Percentiles rank a stretch among this genome's conserved stretches.
These are phyloP conservation scores for Sebastes oblongus DNA, from an alignment of 2,797 vertebrate genomes.

Conservation along the genomic window DNA sequence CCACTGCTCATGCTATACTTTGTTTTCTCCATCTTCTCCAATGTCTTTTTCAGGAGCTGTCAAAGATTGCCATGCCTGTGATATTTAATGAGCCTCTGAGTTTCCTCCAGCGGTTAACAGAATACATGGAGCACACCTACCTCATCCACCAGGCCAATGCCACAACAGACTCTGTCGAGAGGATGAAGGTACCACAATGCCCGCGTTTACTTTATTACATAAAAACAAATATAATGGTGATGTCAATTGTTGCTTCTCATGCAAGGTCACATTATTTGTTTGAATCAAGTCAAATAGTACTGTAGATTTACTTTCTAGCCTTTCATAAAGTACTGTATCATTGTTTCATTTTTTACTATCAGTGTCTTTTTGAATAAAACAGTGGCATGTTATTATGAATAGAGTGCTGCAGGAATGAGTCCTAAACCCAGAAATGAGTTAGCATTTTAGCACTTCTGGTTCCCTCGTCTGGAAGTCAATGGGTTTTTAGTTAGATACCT, in stretches of 20 bases:
- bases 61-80: constrained; percentile 99
- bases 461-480: too few species aligned
- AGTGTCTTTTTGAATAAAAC: not conserved
- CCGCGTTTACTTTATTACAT: not conserved
- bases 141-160: constrained; percentile 96
- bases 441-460: too few species aligned
- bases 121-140: constrained; percentile 99
- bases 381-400: not conserved
- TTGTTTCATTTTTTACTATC: not conserved
- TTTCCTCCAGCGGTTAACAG: constrained; percentile 94
- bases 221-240: not conserved
- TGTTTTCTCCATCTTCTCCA: not conserved
- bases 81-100: constrained; percentile 97
- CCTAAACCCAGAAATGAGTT: too few species aligned
- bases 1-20: not conserved
- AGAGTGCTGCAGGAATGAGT: too few species aligned
- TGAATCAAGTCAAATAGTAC: not conserved
- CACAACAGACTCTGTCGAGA: constrained; percentile 86
- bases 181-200: constrained; percentile 90
- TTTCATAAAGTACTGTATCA: not conserved
- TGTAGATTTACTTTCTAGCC: not conserved
- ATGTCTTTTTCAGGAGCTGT: constrained; percentile 86
- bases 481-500: too few species aligned
- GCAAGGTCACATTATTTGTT: not conserved
- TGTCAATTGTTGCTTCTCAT: not conserved